These are phyloP conservation scores for Bryconaethiops microstoma DNA, from an alignment of 2,797 vertebrate species.

Conservation along the genomic window DNA sequence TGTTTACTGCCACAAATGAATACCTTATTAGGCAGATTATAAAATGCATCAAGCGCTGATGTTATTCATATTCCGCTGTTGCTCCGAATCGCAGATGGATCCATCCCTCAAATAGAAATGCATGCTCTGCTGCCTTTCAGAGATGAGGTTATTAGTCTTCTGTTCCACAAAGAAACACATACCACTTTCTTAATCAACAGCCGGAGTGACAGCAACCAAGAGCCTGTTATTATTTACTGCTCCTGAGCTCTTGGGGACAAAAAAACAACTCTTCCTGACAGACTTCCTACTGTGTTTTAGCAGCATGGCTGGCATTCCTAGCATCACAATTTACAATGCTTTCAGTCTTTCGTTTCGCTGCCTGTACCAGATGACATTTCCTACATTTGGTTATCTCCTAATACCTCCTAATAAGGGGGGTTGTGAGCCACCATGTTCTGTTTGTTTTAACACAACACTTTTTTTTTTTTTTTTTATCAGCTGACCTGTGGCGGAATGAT, in stretches of 20 bases:
- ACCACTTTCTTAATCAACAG: conserved; percentile 53
- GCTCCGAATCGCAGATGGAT: conserved; percentile 50
- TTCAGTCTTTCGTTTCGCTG: background rate
- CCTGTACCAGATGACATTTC: background rate
- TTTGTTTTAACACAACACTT: conserved; percentile 42
- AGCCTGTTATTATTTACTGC: conserved; percentile 43
- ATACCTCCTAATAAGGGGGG: conserved; percentile 19
- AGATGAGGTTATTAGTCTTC: conserved; percentile 71
- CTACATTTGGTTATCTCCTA: conserved; percentile 11
- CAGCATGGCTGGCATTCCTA: background rate
- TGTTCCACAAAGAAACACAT: conserved; percentile 61
- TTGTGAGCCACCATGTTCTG: conserved; percentile 11
- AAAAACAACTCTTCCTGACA: background rate
- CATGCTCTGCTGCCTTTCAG: conserved; percentile 59
- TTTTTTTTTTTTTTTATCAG: too few relatives aligned
- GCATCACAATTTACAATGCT: background rate
- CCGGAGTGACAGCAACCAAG: conserved; percentile 51
- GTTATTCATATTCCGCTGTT: conserved; percentile 54
- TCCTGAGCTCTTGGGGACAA: conserved; percentile 9
- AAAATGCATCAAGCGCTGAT: conserved; percentile 43
- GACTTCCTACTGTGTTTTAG: background rate
- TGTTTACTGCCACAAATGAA: conserved; percentile 14
- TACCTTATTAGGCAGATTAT: conserved; percentile 50
- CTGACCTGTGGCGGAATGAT: conserved; percentile 38
- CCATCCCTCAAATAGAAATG: conserved; percentile 62